phyloP scores from a whole-genome alignment of 2,113 vertebrate species.

The Grammomys surdaster region DNA sequence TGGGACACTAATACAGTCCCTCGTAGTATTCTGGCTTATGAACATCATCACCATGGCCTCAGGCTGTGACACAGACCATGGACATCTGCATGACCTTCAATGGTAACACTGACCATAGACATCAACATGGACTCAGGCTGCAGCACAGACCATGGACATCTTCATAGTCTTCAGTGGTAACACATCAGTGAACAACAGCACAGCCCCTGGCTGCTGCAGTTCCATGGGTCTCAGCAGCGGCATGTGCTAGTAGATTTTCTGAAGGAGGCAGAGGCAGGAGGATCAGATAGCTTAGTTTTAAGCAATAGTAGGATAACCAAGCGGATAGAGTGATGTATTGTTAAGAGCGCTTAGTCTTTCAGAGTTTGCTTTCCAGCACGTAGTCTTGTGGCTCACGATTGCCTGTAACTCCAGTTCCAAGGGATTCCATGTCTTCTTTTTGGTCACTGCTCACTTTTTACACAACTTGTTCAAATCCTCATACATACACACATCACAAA shows the following conservation, averaged over 20 bases:
- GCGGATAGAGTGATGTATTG: neutral
- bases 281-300: constrained; percentile 6
- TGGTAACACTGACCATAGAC: neutral
- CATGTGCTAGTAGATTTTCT: too few relatives aligned
- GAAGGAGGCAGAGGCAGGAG: neutral
- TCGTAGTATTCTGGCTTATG: neutral
- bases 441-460: neutral
- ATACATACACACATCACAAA: neutral
- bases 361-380: neutral
- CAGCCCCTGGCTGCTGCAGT: neutral
- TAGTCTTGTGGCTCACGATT: neutral
- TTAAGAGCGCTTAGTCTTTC: neutral
- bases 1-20: neutral
- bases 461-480: neutral
- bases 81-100: neutral
- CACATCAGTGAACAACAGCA: neutral
- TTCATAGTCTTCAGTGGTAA: neutral
- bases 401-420: neutral
- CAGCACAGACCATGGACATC: neutral
- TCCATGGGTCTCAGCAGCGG: neutral
- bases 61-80: neutral
- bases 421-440: neutral
- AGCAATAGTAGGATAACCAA: neutral
- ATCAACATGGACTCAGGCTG: neutral
- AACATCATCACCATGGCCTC: neutral